Evolutionary conservation across 2,113 vertebrate genomes (phyloP).

Genomic region (Scytalopus superciliaris): DNA sequence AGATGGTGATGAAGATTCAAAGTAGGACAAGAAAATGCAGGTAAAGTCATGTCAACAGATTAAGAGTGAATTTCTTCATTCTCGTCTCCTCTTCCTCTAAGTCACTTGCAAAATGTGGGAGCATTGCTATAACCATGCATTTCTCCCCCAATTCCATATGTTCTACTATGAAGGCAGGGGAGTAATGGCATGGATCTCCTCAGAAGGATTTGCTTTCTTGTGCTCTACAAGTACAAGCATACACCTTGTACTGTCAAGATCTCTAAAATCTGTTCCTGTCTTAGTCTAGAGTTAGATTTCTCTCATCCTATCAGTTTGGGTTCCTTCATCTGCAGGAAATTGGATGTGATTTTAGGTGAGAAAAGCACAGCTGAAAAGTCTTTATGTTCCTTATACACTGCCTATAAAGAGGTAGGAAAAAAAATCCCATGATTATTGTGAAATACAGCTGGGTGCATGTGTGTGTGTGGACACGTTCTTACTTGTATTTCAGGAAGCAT

Average conservation of each 20-base stretch:
- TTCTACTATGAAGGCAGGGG: rapidly evolving
- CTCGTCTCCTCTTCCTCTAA: background rate
- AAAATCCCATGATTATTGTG: background rate
- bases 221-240: background rate
- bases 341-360: background rate
- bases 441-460: background rate
- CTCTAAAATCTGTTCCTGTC: background rate
- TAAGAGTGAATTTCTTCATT: background rate
- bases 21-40: background rate
- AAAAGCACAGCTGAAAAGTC: background rate
- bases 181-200: background rate
- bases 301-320: background rate
- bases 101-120: background rate
- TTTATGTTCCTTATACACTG: background rate
- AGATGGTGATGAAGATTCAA: background rate
- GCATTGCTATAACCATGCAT: background rate
- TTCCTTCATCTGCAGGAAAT: background rate
- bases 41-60: background rate
- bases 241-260: background rate
- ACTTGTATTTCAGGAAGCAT: background rate
- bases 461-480: background rate
- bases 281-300: background rate
- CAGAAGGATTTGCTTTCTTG: background rate
- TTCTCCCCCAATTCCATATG: rapidly evolving
- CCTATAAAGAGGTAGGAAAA: background rate